Evolutionary conservation across 2,113 vertebrate species (phyloP).

Genomic region (Empidonax alnorum): DNA sequence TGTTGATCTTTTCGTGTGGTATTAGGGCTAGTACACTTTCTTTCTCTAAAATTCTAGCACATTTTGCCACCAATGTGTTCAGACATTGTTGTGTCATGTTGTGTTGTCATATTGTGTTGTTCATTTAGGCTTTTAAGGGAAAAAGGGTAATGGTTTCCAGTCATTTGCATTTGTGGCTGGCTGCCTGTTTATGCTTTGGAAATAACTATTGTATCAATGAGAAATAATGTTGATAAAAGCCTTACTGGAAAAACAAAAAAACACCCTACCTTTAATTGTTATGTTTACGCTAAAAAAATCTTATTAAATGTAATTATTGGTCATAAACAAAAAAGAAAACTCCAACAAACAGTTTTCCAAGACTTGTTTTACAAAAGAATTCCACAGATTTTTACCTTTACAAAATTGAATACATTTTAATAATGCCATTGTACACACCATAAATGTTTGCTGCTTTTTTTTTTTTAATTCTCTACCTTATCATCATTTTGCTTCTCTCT

Average conservation of each 20-base stretch:
- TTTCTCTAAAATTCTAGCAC: neutral
- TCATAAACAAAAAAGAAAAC: neutral
- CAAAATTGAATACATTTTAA: neutral
- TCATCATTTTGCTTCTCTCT: neutral
- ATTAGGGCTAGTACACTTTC: neutral
- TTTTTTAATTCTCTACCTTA: neutral
- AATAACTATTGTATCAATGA: neutral
- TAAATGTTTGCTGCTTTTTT: neutral
- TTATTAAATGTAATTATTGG: neutral
- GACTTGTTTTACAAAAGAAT: neutral
- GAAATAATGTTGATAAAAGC: neutral
- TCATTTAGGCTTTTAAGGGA: neutral
- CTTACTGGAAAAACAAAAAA: neutral
- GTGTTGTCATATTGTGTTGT: neutral
- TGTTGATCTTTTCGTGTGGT: neutral
- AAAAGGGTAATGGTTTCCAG: neutral
- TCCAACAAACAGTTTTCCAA: neutral
- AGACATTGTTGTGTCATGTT: neutral
- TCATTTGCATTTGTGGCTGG: neutral
- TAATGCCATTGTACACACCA: neutral
- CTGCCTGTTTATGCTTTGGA: neutral
- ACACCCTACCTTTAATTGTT: neutral
- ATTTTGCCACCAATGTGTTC: neutral
- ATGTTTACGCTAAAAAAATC: neutral
- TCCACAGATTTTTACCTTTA: neutral